A percentile compares a stretch with the other conserved stretches of the same genome.
Conservation (phyloP, 2,888 invertebrate species). For the Amphimallon solstitiale region DNA sequence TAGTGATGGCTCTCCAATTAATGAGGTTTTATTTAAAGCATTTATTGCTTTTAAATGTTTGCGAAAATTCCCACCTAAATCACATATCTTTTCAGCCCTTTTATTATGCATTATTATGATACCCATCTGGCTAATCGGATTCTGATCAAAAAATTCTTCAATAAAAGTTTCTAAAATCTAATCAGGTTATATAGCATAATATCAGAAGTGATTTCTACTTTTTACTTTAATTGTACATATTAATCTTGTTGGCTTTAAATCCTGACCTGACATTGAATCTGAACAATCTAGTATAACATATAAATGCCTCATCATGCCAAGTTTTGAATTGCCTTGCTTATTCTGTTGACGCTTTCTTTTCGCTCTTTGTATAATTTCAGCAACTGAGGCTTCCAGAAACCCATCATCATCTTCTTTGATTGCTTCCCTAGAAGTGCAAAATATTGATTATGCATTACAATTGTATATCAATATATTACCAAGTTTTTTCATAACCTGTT, state of each 20-base stretch:
- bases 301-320: constrained; percentile 99
- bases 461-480: constrained; percentile 66
- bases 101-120: constrained; percentile 92
- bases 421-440: constrained; percentile 77
- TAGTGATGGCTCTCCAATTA: constrained; percentile 93
- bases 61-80: constrained; percentile 86
- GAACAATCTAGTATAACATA: constrained; percentile 93
- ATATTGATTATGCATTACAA: not conserved
- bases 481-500: constrained; percentile 94
- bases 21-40: constrained; percentile 71
- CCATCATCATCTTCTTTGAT: constrained; percentile 97
- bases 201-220: constrained; percentile 12
- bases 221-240: constrained; percentile 85
- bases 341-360: constrained; percentile 81
- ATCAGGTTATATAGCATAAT: not conserved
- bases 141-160: constrained; percentile 98
- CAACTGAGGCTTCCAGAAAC: constrained; percentile 87
- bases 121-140: constrained; percentile 97
- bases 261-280: constrained; percentile 93
- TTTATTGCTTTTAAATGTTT: constrained; percentile 80
- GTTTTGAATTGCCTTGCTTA: constrained; percentile 79
- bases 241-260: constrained; percentile 92
- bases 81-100: constrained; percentile 90
- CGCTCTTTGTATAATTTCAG: constrained; percentile 90
- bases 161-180: constrained; percentile 92